A percentile compares a stretch with the other conserved stretches of the same genome.
Evolutionary conservation across 2,113 vertebrate genomes (phyloP).

Genomic region (Podilymbus podiceps): DNA sequence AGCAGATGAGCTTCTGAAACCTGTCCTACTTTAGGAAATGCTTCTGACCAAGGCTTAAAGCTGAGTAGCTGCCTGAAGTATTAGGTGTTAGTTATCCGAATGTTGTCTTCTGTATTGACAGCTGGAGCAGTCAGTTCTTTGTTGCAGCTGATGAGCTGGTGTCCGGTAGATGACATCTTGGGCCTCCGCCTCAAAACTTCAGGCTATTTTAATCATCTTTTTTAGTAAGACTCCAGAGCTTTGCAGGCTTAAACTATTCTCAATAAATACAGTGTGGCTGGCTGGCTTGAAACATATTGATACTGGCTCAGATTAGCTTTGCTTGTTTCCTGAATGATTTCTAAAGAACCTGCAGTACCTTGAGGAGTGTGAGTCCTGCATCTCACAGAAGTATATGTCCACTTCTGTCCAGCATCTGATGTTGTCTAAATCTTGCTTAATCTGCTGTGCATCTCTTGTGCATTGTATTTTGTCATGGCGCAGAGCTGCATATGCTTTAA

Average conservation of each 20-base stretch:
- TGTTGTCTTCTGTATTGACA: not conserved
- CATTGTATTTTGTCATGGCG: not conserved
- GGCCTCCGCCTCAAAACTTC: not conserved
- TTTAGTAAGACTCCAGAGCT: not conserved
- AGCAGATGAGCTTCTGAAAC: not conserved
- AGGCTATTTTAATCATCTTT: not conserved
- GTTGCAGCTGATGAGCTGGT: not conserved
- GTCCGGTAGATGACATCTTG: not conserved
- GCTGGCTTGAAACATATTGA: not conserved
- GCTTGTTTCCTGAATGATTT: not conserved
- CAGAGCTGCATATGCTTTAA: not conserved
- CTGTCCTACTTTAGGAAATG: not conserved
- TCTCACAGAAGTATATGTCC: not conserved
- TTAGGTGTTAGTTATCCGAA: not conserved
- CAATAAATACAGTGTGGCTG: not conserved
- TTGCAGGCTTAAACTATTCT: not conserved
- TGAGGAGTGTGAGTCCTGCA: not conserved
- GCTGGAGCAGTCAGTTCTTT: not conserved
- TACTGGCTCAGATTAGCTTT: not conserved
- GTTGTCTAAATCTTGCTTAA: not conserved
- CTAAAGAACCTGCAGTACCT: not conserved
- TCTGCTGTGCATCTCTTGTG: not conserved
- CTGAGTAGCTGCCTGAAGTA: not conserved
- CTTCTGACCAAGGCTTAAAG: not conserved
- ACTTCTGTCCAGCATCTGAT: not conserved